Evolutionary conservation across 2,113 vertebrate genomes (phyloP).

Genomic region (Tragelaphus scriptus): DNA sequence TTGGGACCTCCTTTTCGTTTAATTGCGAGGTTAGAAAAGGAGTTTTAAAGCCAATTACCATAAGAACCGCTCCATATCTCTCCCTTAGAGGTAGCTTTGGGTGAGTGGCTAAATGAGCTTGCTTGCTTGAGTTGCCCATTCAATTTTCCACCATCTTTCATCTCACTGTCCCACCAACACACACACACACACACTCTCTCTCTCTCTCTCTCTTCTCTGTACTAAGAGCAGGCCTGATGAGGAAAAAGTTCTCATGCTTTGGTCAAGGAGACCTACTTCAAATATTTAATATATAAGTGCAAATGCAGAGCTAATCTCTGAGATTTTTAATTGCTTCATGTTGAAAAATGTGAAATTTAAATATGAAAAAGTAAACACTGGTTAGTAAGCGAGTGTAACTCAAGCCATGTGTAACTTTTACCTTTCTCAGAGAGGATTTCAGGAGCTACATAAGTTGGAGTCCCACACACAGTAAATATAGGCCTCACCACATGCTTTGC

Average conservation of each 20-base stretch:
- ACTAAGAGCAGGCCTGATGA: neutral
- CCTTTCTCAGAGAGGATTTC: conserved; percentile 98
- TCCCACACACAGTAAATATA: conserved; percentile 98
- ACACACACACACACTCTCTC: neutral
- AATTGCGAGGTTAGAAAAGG: neutral
- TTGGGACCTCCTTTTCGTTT: neutral
- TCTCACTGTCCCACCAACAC: neutral
- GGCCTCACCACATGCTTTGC: conserved; percentile 94
- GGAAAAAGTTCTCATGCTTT: neutral
- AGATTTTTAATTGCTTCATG: neutral
- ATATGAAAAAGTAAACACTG: neutral
- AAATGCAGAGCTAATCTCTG: neutral
- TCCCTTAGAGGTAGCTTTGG: neutral
- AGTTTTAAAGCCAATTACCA: neutral
- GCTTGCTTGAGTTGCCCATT: neutral
- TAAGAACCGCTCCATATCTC: neutral
- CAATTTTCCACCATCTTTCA: neutral
- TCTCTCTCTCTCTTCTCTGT: neutral
- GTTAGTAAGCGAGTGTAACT: neutral
- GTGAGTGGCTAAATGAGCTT: neutral
- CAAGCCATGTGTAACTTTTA: conserved; percentile 55
- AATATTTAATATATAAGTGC: neutral
- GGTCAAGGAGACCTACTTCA: neutral
- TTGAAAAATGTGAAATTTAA: neutral
- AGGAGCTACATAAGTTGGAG: conserved; percentile 96